Percentiles rank a stretch among this genome's conserved stretches.
Evolutionary conservation across 2,113 vertebrate species (phyloP).

Genomic region (Daphoenositta chrysoptera): DNA sequence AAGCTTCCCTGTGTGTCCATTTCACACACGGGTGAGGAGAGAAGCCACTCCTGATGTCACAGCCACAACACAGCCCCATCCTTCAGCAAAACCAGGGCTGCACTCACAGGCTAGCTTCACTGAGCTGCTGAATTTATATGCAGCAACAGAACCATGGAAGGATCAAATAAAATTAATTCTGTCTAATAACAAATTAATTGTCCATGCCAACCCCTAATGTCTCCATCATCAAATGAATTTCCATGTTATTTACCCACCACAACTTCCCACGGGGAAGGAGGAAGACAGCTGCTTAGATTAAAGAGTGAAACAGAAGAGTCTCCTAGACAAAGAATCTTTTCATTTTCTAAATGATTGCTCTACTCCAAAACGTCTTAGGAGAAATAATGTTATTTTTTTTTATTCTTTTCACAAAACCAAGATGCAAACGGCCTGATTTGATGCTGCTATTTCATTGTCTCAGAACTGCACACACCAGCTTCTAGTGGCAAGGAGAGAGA

Average conservation of each 20-base stretch:
- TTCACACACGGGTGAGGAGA: background rate
- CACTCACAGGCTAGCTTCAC: background rate
- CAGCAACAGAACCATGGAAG: constrained; percentile 42
- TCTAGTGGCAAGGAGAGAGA: background rate
- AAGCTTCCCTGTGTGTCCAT: background rate
- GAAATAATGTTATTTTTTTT: background rate
- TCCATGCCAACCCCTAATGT: constrained; percentile 61
- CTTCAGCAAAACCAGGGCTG: background rate
- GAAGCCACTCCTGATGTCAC: background rate
- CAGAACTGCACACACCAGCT: background rate
- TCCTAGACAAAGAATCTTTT: constrained; percentile 53
- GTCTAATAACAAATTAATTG: constrained; percentile 69
- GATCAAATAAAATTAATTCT: constrained; percentile 67
- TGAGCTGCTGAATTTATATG: constrained; percentile 28
- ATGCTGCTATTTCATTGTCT: background rate
- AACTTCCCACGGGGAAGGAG: constrained; percentile 48
- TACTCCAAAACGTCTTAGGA: background rate
- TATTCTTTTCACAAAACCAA: background rate
- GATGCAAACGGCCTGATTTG: background rate
- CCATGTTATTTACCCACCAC: constrained; percentile 58
- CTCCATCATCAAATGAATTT: constrained; percentile 63
- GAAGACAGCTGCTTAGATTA: constrained; percentile 54
- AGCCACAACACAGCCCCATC: background rate
- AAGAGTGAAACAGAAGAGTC: constrained; percentile 32
- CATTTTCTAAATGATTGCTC: constrained; percentile 43